phyloP scores from a whole-genome alignment of 2,888 invertebrate species.

The Heterodera filipjevi region DNA sequence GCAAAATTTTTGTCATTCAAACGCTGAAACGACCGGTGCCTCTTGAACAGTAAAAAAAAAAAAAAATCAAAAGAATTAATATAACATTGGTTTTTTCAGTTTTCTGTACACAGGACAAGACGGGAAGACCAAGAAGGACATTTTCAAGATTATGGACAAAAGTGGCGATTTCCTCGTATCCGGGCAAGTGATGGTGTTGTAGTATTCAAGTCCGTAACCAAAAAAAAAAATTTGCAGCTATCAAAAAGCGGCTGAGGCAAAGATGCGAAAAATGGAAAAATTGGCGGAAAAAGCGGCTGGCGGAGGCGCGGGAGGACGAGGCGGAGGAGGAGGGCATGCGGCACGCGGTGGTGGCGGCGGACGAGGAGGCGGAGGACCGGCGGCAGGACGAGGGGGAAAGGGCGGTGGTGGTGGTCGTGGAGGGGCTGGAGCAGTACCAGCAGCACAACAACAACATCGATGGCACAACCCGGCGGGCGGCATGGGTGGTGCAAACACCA shows the following conservation, averaged over 20 bases:
- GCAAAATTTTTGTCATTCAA: conserved; percentile 86
- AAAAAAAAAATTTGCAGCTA: conserved; percentile 27
- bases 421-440: not conserved
- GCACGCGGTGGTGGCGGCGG: not conserved
- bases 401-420: not conserved
- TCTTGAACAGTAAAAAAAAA: conserved; percentile 77
- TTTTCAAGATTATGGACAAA: conserved; percentile 43
- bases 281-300: not conserved
- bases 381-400: not conserved
- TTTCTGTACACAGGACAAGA: conserved; percentile 70
- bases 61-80: not conserved
- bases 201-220: too few species aligned
- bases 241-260: conserved; percentile 43
- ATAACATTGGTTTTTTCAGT: not conserved
- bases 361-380: not conserved
- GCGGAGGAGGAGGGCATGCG: not conserved
- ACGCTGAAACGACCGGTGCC: conserved; percentile 93
- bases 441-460: not conserved
- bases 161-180: conserved; percentile 37
- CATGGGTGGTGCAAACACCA: not conserved
- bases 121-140: conserved; percentile 64
- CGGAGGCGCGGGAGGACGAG: not conserved
- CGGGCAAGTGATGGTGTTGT: conserved; percentile 42
- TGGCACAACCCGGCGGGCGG: too few species aligned
- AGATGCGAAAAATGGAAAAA: conserved; percentile 23